Evolutionary conservation across 2,797 vertebrate species (phyloP).

Genomic region (Thaleichthys pacificus): DNA sequence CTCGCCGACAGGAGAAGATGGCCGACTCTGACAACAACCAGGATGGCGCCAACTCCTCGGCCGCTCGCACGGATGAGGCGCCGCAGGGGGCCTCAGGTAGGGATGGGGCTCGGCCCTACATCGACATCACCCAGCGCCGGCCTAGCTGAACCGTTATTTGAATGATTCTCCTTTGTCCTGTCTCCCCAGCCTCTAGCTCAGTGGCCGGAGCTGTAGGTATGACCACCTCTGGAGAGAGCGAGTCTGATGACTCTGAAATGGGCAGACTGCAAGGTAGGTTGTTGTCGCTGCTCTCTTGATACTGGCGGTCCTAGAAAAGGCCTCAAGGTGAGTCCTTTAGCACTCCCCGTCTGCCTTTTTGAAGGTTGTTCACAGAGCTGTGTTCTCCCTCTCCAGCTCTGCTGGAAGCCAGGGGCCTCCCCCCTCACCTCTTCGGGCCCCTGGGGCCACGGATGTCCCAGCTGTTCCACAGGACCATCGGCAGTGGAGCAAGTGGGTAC

Average conservation of each 20-base stretch:
- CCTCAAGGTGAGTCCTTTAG: not conserved
- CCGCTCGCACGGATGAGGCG: conserved; percentile 91
- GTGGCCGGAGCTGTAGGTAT: conserved; percentile 98
- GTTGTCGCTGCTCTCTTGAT: not conserved
- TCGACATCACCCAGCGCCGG: no score
- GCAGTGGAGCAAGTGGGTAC: conserved; percentile 97
- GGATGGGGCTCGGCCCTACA: not conserved
- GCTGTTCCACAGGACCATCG: conserved; percentile 99
- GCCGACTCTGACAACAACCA: conserved; percentile 98
- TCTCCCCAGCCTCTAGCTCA: conserved; percentile 89
- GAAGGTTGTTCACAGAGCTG: no score
- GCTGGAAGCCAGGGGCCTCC: conserved; percentile 96
- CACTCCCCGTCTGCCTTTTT: not conserved
- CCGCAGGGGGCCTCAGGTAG: conserved; percentile 97
- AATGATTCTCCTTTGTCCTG: conserved; percentile 11
- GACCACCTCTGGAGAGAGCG: conserved; percentile 99
- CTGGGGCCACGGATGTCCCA: conserved; percentile 99
- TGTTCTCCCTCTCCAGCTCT: conserved; percentile 76
- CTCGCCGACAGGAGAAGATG: conserved; percentile 99
- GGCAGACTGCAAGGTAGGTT: conserved; percentile 94
- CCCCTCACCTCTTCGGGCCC: conserved; percentile 97
- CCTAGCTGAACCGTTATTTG: not conserved
- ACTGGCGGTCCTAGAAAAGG: not conserved
- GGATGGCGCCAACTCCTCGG: conserved; percentile 94
- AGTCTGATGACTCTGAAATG: conserved; percentile 99